Conservation (phyloP, 2,797 vertebrate species). For the Rhabdophis nuchalis region DNA sequence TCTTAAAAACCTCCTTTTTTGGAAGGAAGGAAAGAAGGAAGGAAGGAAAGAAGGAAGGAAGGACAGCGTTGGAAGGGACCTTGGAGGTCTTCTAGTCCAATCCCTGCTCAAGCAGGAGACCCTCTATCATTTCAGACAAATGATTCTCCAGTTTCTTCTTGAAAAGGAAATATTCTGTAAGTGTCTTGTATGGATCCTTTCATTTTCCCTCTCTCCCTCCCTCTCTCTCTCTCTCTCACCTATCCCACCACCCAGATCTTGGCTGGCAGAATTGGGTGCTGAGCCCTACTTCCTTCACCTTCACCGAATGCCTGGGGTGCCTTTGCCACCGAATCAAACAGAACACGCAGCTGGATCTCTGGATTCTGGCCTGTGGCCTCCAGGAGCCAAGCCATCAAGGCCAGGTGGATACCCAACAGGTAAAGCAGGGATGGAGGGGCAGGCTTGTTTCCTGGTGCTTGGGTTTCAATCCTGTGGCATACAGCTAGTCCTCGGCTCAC, state of each 20-base stretch:
- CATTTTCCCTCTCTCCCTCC: neutral
- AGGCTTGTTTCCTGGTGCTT: rapidly evolving
- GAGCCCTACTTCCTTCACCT: neutral
- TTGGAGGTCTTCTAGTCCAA: too few species aligned
- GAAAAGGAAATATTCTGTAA: neutral
- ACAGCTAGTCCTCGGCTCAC: neutral
- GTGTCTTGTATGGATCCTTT: neutral
- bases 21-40: too few species aligned
- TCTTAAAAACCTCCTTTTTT: too few species aligned
- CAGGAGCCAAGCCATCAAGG: neutral
- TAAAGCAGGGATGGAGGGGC: neutral
- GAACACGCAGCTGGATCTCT: neutral
- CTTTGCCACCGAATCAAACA: neutral
- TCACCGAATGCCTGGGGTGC: neutral
- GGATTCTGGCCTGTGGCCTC: neutral
- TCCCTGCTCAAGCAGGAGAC: neutral
- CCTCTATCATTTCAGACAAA: neutral
- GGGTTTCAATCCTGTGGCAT: neutral
- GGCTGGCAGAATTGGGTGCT: slow-evolving; percentile 10
- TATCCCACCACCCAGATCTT: neutral
- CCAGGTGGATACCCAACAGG: neutral
- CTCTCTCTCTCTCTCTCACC: too few species aligned
- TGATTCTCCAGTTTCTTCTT: neutral
- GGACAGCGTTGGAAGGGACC: too few species aligned
- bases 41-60: too few species aligned